Evolutionary conservation across 2,888 invertebrate genomes (phyloP).

Genomic region (Ephialtes manifestator): DNA sequence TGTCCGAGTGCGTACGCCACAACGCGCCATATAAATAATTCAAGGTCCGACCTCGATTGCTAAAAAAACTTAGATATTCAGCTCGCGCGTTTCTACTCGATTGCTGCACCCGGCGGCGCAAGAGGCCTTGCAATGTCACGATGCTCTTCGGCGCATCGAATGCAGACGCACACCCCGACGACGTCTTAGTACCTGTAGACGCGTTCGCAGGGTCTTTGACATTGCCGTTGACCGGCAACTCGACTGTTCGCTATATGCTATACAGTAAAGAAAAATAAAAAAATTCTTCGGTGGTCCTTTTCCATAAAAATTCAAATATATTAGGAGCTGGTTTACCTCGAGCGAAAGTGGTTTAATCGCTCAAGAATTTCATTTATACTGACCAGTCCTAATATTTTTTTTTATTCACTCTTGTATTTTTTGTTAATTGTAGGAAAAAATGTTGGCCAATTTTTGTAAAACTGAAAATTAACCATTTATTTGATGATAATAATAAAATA

Average conservation of each 20-base stretch:
- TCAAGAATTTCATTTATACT: slow-evolving; percentile 17
- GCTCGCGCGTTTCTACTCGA: slow-evolving; percentile 56
- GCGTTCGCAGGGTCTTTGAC: slow-evolving; percentile 68
- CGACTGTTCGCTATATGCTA: slow-evolving; percentile 5
- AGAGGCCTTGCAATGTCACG: slow-evolving; percentile 73
- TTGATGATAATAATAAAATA: too few relatives aligned
- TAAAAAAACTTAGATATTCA: slow-evolving; percentile 68
- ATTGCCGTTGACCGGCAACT: slow-evolving; percentile 50
- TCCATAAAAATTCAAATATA: slow-evolving; percentile 18
- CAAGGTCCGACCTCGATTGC: slow-evolving; percentile 66
- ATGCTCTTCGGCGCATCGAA: slow-evolving; percentile 18
- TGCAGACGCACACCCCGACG: slow-evolving; percentile 38
- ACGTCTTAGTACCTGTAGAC: slow-evolving; percentile 8
- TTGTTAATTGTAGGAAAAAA: too few relatives aligned
- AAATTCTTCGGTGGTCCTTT: slow-evolving; percentile 3
- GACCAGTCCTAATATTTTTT: slow-evolving; percentile 30
- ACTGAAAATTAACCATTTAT: too few relatives aligned
- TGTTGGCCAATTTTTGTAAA: too few relatives aligned
- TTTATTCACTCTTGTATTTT: slow-evolving; percentile 10
- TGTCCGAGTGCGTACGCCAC: slow-evolving; percentile 22
- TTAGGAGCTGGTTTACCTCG: slow-evolving; percentile 43
- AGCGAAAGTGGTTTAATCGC: neutral
- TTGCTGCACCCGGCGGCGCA: slow-evolving; percentile 38
- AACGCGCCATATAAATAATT: slow-evolving; percentile 71
- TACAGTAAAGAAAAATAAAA: neutral